phyloP scores from a whole-genome alignment of 2,113 vertebrate genomes.

The Misgurnus mizolepis region DNA sequence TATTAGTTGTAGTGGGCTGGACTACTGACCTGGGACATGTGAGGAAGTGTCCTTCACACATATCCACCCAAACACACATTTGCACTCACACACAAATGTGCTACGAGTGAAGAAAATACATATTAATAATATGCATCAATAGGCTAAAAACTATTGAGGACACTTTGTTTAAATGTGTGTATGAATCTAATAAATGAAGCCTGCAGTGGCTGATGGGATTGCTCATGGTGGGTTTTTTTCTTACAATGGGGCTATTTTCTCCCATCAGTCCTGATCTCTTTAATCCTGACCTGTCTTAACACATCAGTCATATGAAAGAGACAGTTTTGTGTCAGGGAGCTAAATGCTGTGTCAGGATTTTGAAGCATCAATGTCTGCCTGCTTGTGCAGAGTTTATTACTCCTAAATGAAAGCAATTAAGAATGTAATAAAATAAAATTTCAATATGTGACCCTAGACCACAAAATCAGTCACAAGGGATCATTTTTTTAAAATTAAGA shows the following conservation, averaged over 20 bases:
- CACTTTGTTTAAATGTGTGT: conserved; percentile 17
- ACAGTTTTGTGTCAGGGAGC: conserved; percentile 26
- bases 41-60: conserved; percentile 7
- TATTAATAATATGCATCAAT: conserved; percentile 43
- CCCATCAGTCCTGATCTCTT: conserved; percentile 27
- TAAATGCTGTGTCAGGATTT: conserved; percentile 39
- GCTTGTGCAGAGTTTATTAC: not conserved
- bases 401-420: conserved; percentile 14
- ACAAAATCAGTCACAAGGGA: too few species aligned
- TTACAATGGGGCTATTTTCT: conserved; percentile 3
- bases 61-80: conserved; percentile 5
- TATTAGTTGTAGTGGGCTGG: not conserved
- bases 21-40: not conserved
- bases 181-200: conserved; percentile 30
- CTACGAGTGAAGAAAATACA: conserved; percentile 14
- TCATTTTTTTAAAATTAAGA: too few species aligned
- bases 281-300: conserved; percentile 29
- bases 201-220: conserved; percentile 11
- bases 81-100: conserved; percentile 11
- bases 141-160: conserved; percentile 24
- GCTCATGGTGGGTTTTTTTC: not conserved
- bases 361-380: conserved; percentile 1
- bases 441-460: too few species aligned
- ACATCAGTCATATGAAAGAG: conserved; percentile 13
- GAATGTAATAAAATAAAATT: not conserved